These are phyloP conservation scores for Morone saxatilis DNA, from an alignment of 2,113 vertebrate genomes.

Conservation along the genomic window DNA sequence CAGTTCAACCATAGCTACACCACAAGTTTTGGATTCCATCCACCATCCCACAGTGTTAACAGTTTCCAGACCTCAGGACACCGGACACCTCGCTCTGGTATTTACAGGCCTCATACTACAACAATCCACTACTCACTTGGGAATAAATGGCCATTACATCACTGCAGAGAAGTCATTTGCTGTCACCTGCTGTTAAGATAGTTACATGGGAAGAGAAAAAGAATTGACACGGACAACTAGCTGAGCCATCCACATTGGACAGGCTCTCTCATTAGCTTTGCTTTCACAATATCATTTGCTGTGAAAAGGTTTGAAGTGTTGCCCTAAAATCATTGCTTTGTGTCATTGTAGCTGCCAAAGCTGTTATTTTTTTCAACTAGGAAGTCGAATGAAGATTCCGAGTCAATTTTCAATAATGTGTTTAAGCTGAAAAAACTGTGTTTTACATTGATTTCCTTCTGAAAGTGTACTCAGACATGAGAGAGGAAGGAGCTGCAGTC, in stretches of 20 bases:
- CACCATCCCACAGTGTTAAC: slow-evolving; percentile 47
- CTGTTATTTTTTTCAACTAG: slow-evolving; percentile 19
- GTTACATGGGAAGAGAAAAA: neutral
- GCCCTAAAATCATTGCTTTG: slow-evolving; percentile 1
- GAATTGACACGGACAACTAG: neutral
- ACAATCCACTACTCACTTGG: slow-evolving; percentile 10
- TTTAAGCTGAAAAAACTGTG: slow-evolving; percentile 6
- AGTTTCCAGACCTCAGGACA: slow-evolving; percentile 67
- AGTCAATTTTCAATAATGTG: slow-evolving; percentile 2
- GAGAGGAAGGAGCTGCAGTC: slow-evolving; percentile 53
- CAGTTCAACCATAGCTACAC: slow-evolving; percentile 16
- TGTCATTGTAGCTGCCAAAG: neutral
- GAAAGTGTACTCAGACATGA: slow-evolving; percentile 15
- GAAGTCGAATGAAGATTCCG: neutral
- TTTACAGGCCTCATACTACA: slow-evolving; percentile 49
- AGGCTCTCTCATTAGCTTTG: slow-evolving; percentile 7
- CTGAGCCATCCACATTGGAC: neutral
- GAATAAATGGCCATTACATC: slow-evolving; percentile 53
- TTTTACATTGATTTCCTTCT: slow-evolving; percentile 56
- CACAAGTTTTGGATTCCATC: slow-evolving; percentile 57
- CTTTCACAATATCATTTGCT: slow-evolving; percentile 4
- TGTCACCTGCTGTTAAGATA: neutral
- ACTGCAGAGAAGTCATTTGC: slow-evolving; percentile 7
- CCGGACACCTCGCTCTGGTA: slow-evolving; percentile 66
- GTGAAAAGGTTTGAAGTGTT: neutral